Evolutionary conservation across 2,888 invertebrate genomes (phyloP).

Genomic region (Phanerotoma sp.): DNA sequence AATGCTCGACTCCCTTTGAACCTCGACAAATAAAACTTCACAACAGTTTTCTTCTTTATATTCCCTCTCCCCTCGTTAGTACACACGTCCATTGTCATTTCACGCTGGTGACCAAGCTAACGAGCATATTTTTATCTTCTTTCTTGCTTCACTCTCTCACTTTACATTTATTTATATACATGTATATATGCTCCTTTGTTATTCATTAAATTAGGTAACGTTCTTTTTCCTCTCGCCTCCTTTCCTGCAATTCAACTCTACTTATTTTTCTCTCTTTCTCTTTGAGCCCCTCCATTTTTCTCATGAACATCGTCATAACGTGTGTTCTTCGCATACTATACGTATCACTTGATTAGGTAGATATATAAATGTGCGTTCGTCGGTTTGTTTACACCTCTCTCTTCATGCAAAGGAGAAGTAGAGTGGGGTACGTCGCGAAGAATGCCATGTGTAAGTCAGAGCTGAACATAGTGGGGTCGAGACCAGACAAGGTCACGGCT

Average conservation of each 20-base stretch:
- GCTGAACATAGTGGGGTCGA: conserved; percentile 40
- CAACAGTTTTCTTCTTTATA: neutral
- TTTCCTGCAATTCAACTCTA: no score
- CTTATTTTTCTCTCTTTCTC: no score
- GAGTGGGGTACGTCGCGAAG: conserved; percentile 10
- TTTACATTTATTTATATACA: conserved; percentile 46
- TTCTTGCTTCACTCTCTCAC: conserved; percentile 12
- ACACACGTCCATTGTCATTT: conserved; percentile 37
- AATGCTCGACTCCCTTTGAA: neutral
- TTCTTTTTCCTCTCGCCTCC: neutral
- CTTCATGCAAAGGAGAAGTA: neutral
- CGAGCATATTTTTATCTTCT: conserved; percentile 31
- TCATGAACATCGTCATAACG: no score
- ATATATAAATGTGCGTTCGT: no score
- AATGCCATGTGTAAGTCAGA: conserved; percentile 10
- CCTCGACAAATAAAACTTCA: neutral
- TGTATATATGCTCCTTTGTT: no score
- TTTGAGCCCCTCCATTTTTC: no score
- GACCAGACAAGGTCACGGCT: conserved; percentile 57
- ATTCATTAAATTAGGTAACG: neutral
- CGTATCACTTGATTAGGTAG: no score
- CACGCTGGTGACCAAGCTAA: conserved; percentile 39
- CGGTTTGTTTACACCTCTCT: conserved; percentile 33
- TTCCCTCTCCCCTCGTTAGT: conserved; percentile 33
- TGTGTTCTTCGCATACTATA: no score